Percentiles rank a stretch among this genome's conserved stretches.
These are phyloP conservation scores for Heteractis magnifica DNA, from an alignment of 92 coral and sea anemone genomes.

Conservation along the genomic window DNA sequence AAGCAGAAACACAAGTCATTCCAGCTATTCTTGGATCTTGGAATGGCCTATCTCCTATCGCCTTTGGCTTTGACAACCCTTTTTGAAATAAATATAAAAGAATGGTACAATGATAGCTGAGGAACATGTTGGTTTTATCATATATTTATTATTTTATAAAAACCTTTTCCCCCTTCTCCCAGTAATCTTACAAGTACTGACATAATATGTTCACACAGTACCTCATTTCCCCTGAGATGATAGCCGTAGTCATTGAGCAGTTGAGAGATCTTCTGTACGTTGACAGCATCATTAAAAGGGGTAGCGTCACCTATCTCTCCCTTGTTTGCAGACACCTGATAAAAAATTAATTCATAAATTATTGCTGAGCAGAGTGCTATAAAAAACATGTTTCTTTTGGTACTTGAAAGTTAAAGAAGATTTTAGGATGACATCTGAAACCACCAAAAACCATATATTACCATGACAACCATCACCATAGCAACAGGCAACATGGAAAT, in stretches of 20 bases:
- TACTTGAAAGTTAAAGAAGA: neutral
- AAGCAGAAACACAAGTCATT: too few species aligned
- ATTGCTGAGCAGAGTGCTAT: neutral
- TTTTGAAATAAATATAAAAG: too few species aligned
- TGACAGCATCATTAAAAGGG: constrained; percentile 96
- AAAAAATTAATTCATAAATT: neutral
- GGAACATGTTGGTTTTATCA: too few species aligned
- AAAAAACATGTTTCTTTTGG: neutral
- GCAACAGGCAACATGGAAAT: neutral
- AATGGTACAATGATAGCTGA: too few species aligned
- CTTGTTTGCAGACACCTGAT: constrained; percentile 95
- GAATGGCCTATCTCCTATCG: too few species aligned
- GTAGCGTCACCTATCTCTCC: constrained; percentile 99
- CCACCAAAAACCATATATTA: neutral
- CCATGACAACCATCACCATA: neutral
- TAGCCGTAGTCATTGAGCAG: constrained; percentile 96
- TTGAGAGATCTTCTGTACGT: constrained; percentile 95
- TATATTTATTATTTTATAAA: neutral
- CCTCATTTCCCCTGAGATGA: constrained; percentile 97
- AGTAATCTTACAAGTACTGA: neutral
- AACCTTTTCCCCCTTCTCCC: neutral
- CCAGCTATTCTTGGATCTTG: too few species aligned
- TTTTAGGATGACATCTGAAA: neutral
- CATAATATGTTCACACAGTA: neutral
- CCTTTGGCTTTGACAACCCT: too few species aligned